A percentile compares a stretch with the other conserved stretches of the same genome.
Conservation (phyloP, 2,888 invertebrate species). For the Xylota segnis region DNA sequence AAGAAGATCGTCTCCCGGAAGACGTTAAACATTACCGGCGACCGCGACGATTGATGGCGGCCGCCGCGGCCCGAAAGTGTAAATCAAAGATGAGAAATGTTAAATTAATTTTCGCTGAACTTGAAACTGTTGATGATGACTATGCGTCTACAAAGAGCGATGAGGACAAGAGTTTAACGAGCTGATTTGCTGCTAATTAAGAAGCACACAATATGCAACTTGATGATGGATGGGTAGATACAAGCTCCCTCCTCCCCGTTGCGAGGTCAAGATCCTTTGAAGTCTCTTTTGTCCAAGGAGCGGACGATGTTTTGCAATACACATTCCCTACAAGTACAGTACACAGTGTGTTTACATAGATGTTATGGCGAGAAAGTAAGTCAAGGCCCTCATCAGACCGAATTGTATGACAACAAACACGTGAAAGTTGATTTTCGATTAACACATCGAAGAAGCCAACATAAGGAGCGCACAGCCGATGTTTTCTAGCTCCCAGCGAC, state of each 20-base stretch:
- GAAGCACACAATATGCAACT: slow-evolving; percentile 23
- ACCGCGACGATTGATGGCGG: slow-evolving; percentile 53
- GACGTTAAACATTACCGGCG: slow-evolving; percentile 53
- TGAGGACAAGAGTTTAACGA: slow-evolving; percentile 31
- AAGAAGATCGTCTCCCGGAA: slow-evolving; percentile 47
- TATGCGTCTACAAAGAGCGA: neutral
- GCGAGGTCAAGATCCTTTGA: slow-evolving; percentile 29
- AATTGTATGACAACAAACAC: slow-evolving; percentile 34
- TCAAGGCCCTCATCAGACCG: slow-evolving; percentile 26
- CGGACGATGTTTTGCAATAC: slow-evolving; percentile 1
- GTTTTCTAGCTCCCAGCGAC: neutral
- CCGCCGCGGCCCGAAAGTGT: slow-evolving; percentile 26
- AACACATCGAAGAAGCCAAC: slow-evolving; percentile 29
- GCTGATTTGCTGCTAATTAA: slow-evolving; percentile 54
- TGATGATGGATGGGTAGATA: slow-evolving; percentile 25
- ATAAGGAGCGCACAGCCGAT: neutral
- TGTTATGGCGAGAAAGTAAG: slow-evolving; percentile 22
- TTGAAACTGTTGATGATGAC: slow-evolving; percentile 46
- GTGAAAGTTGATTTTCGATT: slow-evolving; percentile 39
- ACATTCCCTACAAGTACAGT: neutral
- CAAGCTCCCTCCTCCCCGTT: neutral
- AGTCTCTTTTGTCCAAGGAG: slow-evolving; percentile 26
- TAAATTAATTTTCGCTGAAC: slow-evolving; percentile 19
- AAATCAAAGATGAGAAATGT: slow-evolving; percentile 37
- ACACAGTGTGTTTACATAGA: slow-evolving; percentile 15